Evolutionary conservation across 2,113 vertebrate genomes (phyloP).

Genomic region (Cheirogaleus medius): DNA sequence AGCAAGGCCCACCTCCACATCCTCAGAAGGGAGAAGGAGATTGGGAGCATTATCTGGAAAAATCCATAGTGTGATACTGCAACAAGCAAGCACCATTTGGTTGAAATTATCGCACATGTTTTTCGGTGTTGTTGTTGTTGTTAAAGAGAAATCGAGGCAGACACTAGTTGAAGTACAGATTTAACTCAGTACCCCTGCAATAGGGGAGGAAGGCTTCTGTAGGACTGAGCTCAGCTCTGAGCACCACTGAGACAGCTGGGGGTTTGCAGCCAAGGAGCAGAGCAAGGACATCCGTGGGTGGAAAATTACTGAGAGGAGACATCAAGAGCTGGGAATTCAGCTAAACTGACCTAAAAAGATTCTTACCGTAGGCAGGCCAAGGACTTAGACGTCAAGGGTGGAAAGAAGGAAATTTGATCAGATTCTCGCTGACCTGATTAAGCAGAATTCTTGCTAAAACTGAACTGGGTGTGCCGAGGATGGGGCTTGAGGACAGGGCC

Average conservation of each 20-base stretch:
- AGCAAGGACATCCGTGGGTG: not conserved
- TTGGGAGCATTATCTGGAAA: not conserved
- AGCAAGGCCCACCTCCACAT: not conserved
- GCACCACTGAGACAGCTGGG: not conserved
- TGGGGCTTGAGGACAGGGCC: not conserved
- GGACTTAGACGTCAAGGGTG: not conserved
- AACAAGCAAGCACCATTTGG: not conserved
- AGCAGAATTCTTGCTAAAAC: not conserved
- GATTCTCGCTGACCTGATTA: not conserved
- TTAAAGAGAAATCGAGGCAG: not conserved
- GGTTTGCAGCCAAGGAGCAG: not conserved
- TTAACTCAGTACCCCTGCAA: not conserved
- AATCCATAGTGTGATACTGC: not conserved
- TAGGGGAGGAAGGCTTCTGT: not conserved
- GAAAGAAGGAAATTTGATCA: not conserved
- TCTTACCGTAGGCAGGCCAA: not conserved
- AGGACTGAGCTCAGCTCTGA: not conserved
- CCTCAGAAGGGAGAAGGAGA: not conserved
- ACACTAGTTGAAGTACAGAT: not conserved
- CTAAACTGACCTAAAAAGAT: not conserved
- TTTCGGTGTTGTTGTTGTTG: not conserved
- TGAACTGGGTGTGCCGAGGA: not conserved
- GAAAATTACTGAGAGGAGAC: not conserved
- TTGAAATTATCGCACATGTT: not conserved
- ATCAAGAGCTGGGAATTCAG: not conserved